These are phyloP conservation scores for Drosophila colorata DNA, from an alignment of 2,888 invertebrate genomes.

Conservation along the genomic window DNA sequence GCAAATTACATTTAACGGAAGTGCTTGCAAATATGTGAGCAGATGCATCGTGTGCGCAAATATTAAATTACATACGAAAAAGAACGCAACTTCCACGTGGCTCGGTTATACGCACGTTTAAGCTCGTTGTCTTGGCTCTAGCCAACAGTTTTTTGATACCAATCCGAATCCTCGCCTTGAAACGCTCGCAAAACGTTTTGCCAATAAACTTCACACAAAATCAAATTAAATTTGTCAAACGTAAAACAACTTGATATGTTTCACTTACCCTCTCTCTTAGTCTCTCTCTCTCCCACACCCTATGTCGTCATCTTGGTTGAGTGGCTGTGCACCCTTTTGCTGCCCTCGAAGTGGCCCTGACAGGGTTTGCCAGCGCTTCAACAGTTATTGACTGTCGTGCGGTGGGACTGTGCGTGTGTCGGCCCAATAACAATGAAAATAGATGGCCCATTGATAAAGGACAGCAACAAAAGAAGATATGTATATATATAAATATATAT, in stretches of 20 bases:
- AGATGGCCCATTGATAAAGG: conserved; percentile 69
- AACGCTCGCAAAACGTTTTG: conserved; percentile 68
- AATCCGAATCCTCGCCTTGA: conserved; percentile 4
- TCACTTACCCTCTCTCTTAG: conserved; percentile 15
- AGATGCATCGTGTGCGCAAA: conserved; percentile 24
- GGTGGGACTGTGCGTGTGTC: conserved; percentile 55
- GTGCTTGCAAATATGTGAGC: conserved; percentile 7
- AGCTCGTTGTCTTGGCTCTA: conserved; percentile 28
- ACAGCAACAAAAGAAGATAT: conserved; percentile 16
- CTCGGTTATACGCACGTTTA: conserved; percentile 61
- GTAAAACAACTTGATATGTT: conserved; percentile 77
- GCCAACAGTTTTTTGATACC: conserved; percentile 6
- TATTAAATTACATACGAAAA: conserved; percentile 46
- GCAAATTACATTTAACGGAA: conserved; percentile 42
- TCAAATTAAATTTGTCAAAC: conserved; percentile 81
- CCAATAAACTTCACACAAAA: conserved; percentile 81
- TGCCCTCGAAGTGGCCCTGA: conserved; percentile 26
- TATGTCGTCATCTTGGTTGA: not conserved
- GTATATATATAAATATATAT: no score
- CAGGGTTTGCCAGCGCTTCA: conserved; percentile 36
- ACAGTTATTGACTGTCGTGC: conserved; percentile 50
- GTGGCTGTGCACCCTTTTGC: conserved; percentile 36
- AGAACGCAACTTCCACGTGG: conserved; percentile 31
- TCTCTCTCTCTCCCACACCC: not conserved
- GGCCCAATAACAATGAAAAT: conserved; percentile 75